Conservation (phyloP, 2,888 invertebrate species). For the Torymus auratus region DNA sequence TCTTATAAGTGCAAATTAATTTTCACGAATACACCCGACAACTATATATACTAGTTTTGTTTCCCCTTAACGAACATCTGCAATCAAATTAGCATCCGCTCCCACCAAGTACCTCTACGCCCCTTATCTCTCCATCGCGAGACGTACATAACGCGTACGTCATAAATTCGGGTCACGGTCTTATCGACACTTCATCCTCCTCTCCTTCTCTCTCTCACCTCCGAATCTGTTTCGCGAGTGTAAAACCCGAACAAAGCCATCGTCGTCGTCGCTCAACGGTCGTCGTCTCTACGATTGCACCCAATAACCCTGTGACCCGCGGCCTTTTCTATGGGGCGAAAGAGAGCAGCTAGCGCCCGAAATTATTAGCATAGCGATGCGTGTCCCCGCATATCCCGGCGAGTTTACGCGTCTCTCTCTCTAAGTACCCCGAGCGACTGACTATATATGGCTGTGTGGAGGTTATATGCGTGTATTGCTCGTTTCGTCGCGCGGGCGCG, state of each 20-base stretch:
- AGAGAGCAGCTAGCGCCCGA: conserved; percentile 14
- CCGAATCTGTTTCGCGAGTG: no score
- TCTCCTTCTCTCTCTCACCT: background rate
- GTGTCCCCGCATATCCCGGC: conserved; percentile 70
- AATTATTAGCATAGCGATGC: conserved; percentile 70
- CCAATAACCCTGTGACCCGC: conserved; percentile 61
- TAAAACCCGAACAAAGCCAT: background rate
- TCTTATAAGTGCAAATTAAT: no score
- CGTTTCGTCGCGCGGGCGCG: background rate
- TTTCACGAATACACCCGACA: no score
- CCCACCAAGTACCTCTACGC: no score
- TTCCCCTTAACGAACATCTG: no score
- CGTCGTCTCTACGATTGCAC: conserved; percentile 42
- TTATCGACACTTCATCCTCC: background rate
- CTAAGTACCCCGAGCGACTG: conserved; percentile 8
- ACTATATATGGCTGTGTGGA: background rate
- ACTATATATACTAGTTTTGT: no score
- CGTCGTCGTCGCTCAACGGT: background rate
- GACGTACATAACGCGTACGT: background rate
- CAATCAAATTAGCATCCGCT: background rate
- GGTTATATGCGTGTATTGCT: background rate
- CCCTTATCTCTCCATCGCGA: background rate
- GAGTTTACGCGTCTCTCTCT: conserved; percentile 67
- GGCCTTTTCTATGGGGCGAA: background rate
- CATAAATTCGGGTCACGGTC: conserved; percentile 22